Evolutionary conservation across 2,888 invertebrate species (phyloP), one percentile per base, ranked within the genome.

Genomic region (Diadromus collaris): DNA sequence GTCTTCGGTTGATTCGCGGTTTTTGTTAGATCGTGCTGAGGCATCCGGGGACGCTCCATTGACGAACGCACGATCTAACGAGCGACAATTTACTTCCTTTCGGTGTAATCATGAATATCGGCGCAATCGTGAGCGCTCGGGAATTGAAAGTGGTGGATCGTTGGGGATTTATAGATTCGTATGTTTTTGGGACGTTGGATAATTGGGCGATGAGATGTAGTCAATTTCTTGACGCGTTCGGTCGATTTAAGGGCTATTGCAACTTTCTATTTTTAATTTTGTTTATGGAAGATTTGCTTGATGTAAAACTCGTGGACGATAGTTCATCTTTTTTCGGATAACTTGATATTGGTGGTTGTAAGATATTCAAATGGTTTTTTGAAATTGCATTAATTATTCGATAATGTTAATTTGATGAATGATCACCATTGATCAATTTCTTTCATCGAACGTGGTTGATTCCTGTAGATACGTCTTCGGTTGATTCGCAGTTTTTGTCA

Each of bases 371-470:
- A n/a, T n/a, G n/a, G n/a, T n/a, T n/a, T n/a, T n/a, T n/a, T n/a
- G n/a, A n/a, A n/a, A n/a, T n/a, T n/a, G n/a, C n/a, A n/a, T n/a
- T n/a, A n/a, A n/a, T n/a, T n/a, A n/a, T n/a, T n/a, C n/a, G n/a
- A n/a, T n/a, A n/a, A n/a, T n/a, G n/a, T n/a, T n/a, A n/a, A n/a
- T n/a, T n/a, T n/a, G n/a, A n/a, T n/a, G n/a, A n/a, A n/a, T n/a
- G n/a, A n/a, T n/a, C n/a, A 74, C 78, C 78, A 78, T 78, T 78
- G 78, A 78, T 78, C 65, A 78, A 73, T 78, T 78, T 74, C 78
- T 74, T 78, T 78, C 56, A 54, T 56, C 61, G n/a, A 63, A 44
- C 16, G 46, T 46, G 51, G 16, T 63, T 61, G 24, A 46, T 46
- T n/a, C 27, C 29, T 24, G 41, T 6, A 34, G 38, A 24, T 56